phyloP scores from a whole-genome alignment of 2,113 vertebrate genomes.

The Hepsetus odoe region DNA sequence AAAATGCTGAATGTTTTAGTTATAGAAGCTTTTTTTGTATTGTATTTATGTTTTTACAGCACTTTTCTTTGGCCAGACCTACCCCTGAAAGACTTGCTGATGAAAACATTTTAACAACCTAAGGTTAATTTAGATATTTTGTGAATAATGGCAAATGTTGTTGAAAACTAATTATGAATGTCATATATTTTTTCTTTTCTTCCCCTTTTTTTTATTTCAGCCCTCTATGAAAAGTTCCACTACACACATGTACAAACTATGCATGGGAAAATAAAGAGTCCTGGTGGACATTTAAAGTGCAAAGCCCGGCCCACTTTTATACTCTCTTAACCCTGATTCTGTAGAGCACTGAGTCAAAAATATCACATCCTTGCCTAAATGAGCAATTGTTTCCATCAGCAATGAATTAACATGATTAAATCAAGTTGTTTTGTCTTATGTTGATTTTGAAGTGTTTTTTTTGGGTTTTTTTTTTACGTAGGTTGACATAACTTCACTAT shows the following conservation, averaged over 20 bases:
- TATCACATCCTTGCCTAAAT: background rate
- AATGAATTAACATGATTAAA: no score
- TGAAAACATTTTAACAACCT: constrained; percentile 54
- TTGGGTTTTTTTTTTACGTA: no score
- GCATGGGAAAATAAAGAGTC: constrained; percentile 81
- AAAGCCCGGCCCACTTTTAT: constrained; percentile 50
- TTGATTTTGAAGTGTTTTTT: no score
- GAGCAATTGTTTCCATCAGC: background rate
- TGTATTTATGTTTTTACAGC: constrained; percentile 80
- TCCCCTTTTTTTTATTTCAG: constrained; percentile 14
- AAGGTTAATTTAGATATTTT: constrained; percentile 62
- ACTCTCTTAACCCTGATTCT: background rate
- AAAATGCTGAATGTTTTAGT: constrained; percentile 77
- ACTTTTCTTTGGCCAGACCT: constrained; percentile 70
- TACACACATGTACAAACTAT: constrained; percentile 84
- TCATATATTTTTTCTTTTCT: constrained; percentile 64
- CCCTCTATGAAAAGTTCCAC: constrained; percentile 69
- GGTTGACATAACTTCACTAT: no score
- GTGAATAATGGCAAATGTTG: constrained; percentile 67
- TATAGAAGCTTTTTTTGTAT: constrained; percentile 69
- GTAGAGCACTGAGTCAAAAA: background rate
- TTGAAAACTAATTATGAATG: constrained; percentile 73
- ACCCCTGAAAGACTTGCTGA: constrained; percentile 70
- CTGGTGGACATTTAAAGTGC: constrained; percentile 73
- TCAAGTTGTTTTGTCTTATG: no score